Evolutionary conservation across 92 coral and sea anemone species (phyloP).

Genomic region (Zoanthus sansibaricus): DNA sequence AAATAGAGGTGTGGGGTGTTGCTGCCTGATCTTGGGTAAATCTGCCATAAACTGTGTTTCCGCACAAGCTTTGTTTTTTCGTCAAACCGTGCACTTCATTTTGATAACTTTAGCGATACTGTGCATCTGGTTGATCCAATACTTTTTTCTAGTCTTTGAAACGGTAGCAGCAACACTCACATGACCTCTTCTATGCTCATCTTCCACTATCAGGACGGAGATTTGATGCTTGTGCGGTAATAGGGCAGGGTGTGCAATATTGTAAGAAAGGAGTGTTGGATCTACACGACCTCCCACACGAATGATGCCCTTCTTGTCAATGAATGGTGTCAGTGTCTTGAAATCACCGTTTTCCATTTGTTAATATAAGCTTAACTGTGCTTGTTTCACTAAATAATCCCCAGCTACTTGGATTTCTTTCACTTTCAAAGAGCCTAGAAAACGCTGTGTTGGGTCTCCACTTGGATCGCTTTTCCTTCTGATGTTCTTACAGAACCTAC

Average conservation of each 20-base stretch:
- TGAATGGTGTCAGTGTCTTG: background rate
- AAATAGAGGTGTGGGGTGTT: background rate
- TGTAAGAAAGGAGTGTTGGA: background rate
- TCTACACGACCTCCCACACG: background rate
- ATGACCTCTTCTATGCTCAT: background rate
- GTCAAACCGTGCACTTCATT: background rate
- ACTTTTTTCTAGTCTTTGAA: background rate
- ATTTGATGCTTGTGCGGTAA: background rate
- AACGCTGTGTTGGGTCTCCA: too few relatives aligned
- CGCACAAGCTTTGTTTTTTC: background rate
- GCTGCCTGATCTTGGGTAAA: background rate
- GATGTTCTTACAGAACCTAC: too few relatives aligned
- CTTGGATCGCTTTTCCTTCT: too few relatives aligned
- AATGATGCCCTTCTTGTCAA: background rate
- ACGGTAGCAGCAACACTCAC: background rate
- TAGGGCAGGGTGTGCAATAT: background rate
- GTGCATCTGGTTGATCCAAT: background rate
- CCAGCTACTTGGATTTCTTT: too few relatives aligned
- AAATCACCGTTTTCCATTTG: background rate
- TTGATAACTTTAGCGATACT: background rate
- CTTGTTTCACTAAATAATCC: too few relatives aligned
- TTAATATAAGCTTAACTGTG: too few relatives aligned
- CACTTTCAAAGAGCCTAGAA: too few relatives aligned
- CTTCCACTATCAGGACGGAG: background rate
- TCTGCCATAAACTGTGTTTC: background rate